These are phyloP conservation scores for Phocoena phocoena DNA, from an alignment of 2,113 vertebrate genomes.

Conservation along the genomic window DNA sequence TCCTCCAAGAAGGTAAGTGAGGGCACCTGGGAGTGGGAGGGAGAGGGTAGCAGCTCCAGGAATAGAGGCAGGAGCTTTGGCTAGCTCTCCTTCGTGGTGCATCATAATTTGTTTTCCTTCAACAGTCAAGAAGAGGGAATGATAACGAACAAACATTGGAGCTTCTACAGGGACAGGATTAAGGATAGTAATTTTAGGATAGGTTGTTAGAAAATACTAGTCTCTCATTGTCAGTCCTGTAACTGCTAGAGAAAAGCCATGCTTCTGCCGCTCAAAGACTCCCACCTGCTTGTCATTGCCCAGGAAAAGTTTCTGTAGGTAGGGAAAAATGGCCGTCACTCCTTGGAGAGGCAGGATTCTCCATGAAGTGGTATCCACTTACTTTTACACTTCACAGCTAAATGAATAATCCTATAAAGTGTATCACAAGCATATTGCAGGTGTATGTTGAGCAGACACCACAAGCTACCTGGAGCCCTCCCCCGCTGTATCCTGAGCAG, in stretches of 20 bases:
- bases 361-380: not conserved
- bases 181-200: not conserved
- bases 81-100: not conserved
- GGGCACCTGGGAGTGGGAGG: accelerated
- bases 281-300: not conserved
- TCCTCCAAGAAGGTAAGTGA: conserved; percentile 95
- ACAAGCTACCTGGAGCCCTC: not conserved
- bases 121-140: not conserved
- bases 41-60: no score
- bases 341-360: not conserved
- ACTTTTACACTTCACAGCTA: not conserved
- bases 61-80: not conserved
- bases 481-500: not conserved
- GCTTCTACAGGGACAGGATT: not conserved
- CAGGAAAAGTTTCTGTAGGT: not conserved
- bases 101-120: not conserved
- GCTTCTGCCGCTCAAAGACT: not conserved
- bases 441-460: not conserved
- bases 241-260: not conserved
- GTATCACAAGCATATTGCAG: accelerated
- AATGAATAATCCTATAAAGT: not conserved
- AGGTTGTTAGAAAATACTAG: not conserved
- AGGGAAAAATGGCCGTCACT: not conserved
- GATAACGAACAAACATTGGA: not conserved
- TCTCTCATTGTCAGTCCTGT: not conserved